Conservation (phyloP, 2,113 vertebrate genomes). For the Ursus arctos region DNA sequence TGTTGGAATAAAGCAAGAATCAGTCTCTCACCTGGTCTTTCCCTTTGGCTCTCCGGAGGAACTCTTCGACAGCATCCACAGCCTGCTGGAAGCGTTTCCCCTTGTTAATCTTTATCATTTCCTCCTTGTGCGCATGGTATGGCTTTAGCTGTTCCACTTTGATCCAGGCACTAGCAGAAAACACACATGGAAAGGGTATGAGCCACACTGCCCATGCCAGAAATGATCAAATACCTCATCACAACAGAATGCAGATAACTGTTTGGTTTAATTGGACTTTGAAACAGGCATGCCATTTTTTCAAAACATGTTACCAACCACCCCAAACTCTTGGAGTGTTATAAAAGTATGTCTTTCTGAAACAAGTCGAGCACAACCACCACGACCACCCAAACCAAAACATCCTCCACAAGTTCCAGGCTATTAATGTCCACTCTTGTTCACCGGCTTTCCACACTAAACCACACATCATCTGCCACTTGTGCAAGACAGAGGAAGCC, state of each 20-base stretch:
- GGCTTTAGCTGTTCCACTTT: constrained; percentile 99
- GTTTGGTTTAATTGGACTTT: neutral
- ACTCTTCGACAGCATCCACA: constrained; percentile 98
- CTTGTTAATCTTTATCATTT: constrained; percentile 99
- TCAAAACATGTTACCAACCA: neutral
- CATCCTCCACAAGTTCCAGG: neutral
- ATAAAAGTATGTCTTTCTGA: neutral
- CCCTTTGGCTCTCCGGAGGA: constrained; percentile 96
- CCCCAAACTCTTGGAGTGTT: neutral
- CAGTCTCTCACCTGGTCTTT: constrained; percentile 94
- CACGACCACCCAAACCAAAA: neutral
- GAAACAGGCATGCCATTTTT: neutral
- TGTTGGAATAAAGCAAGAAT: neutral
- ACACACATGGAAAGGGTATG: constrained; percentile 43
- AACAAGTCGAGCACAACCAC: constrained; percentile 8
- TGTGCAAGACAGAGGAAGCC: neutral
- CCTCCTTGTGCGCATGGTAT: constrained; percentile 98
- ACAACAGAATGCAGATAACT: neutral
- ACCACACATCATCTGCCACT: neutral
- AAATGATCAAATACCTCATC: neutral
- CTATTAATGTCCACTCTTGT: neutral
- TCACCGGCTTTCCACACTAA: neutral
- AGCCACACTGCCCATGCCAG: neutral
- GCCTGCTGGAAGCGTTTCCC: constrained; percentile 99
- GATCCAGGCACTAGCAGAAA: constrained; percentile 95